Conservation (phyloP, 2,888 invertebrate species). For the Synanthedon andrenaeformis region DNA sequence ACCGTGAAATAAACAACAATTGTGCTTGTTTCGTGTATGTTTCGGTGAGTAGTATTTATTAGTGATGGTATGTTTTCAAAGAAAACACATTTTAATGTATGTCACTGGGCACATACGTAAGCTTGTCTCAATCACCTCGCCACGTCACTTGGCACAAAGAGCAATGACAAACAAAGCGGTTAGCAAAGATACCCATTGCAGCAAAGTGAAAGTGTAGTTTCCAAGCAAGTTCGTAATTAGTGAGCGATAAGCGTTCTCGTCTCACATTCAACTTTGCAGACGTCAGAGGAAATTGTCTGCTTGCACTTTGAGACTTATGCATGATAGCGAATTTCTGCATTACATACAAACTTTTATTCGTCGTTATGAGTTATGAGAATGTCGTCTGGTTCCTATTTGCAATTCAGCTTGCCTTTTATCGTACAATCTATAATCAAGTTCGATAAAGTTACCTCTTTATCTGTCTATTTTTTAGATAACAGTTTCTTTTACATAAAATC, state of each 20-base stretch:
- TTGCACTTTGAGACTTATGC: background rate
- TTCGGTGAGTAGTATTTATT: no score
- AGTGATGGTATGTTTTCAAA: no score
- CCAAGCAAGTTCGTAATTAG: conserved; percentile 28
- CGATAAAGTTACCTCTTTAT: no score
- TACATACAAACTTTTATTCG: background rate
- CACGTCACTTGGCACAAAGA: background rate
- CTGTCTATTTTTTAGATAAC: no score
- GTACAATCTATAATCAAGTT: no score
- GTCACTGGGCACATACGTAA: background rate
- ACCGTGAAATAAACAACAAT: no score
- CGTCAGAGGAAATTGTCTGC: conserved; percentile 1
- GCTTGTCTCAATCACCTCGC: background rate
- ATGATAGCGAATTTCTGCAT: no score
- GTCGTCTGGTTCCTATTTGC: no score
- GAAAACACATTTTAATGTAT: background rate
- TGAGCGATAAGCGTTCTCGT: conserved; percentile 21
- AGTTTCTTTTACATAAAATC: no score
- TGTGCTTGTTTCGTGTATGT: no score
- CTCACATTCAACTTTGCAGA: conserved; percentile 11
- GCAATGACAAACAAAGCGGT: conserved; percentile 7
- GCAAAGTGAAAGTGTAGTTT: conserved; percentile 17
- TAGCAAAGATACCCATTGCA: background rate
- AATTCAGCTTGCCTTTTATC: no score
- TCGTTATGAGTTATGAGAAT: no score